A percentile compares a stretch with the other conserved stretches of the same genome.
phyloP scores from a whole-genome alignment of 2,797 vertebrate genomes.

The Mormyrops attenuatus region DNA sequence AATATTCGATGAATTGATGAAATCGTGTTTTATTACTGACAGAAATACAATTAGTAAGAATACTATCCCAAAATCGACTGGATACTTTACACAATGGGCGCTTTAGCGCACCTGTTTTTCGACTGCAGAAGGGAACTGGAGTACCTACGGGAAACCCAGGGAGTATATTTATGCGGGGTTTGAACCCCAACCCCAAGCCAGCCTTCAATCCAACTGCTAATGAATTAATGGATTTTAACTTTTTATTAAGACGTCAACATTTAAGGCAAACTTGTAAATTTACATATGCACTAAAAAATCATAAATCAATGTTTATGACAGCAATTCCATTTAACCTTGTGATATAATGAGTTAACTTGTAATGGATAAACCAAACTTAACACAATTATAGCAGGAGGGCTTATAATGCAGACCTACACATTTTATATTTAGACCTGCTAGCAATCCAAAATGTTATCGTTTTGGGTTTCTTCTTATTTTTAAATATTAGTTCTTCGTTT shows the following conservation, averaged over 20 bases:
- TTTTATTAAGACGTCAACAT: background rate
- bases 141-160: background rate
- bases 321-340: background rate
- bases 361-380: background rate
- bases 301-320: background rate
- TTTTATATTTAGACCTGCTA: background rate
- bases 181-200: background rate
- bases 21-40: background rate
- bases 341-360: background rate
- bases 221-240: background rate
- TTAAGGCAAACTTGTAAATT: background rate
- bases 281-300: background rate
- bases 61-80: background rate
- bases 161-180: background rate
- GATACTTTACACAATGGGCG: background rate
- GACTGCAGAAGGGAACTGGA: background rate
- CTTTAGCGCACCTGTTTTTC: background rate
- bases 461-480: background rate
- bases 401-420: background rate
- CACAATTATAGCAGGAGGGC: background rate
- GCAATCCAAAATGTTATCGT: background rate
- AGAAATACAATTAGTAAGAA: background rate
- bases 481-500: background rate
- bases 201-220: background rate
- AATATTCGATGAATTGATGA: background rate